Evolutionary conservation across 2,888 invertebrate species (phyloP).

Genomic region (Loripinus fragilis): DNA sequence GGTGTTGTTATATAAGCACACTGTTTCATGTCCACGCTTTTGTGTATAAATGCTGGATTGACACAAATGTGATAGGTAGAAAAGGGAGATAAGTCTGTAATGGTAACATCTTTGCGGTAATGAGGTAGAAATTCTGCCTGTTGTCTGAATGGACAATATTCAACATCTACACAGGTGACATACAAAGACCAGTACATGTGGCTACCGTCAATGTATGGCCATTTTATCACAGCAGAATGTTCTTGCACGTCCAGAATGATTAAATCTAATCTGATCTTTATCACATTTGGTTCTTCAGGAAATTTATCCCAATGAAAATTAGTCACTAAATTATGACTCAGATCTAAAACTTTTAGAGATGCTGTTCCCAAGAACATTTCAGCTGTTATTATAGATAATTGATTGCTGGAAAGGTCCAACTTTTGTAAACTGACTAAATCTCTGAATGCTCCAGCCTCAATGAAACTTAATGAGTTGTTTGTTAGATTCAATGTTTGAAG

Average conservation of each 20-base stretch:
- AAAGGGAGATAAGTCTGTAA: slow-evolving; percentile 48
- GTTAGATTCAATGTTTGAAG: slow-evolving; percentile 57
- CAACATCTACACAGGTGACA: slow-evolving; percentile 51
- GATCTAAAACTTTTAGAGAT: slow-evolving; percentile 45
- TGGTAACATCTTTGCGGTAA: slow-evolving; percentile 42
- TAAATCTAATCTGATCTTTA: slow-evolving; percentile 59
- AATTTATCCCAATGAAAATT: slow-evolving; percentile 51
- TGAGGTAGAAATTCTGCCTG: slow-evolving; percentile 62
- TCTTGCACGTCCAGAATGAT: slow-evolving; percentile 49
- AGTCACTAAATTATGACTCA: slow-evolving; percentile 61
- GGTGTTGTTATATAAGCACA: slow-evolving; percentile 33
- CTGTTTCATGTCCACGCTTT: slow-evolving; percentile 53
- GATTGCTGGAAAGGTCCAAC: slow-evolving; percentile 63
- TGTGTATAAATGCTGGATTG: slow-evolving; percentile 61
- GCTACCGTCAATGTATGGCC: slow-evolving; percentile 63
- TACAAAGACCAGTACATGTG: slow-evolving; percentile 67
- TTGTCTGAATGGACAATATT: slow-evolving; percentile 47
- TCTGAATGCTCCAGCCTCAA: slow-evolving; percentile 56
- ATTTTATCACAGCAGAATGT: slow-evolving; percentile 48
- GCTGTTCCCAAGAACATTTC: slow-evolving; percentile 47
- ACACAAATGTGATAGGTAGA: slow-evolving; percentile 67
- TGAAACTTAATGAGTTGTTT: slow-evolving; percentile 58
- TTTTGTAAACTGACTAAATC: slow-evolving; percentile 58
- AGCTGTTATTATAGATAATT: slow-evolving; percentile 40
- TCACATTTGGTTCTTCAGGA: slow-evolving; percentile 10